Base-by-base conservation (phyloP, 2,113 vertebrate genomes). In the Chaetura pelagica region DNA sequence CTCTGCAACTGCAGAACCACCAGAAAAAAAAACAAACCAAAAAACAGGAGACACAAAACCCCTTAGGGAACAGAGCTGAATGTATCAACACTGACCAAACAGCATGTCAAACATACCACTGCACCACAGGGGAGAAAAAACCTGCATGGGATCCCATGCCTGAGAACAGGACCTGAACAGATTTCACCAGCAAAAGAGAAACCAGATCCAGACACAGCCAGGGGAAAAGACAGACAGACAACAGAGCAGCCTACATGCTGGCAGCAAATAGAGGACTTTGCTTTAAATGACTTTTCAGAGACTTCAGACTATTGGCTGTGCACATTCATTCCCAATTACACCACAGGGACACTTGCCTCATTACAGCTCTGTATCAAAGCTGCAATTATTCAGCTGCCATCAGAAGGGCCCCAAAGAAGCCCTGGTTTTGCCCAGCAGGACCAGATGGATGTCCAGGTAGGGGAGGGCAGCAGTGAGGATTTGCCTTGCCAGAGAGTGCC, bases 401-500 rank as follows among this genome's bases (percentile, higher is more conserved):
- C 93, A 86, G 75, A 94, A 85, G 0, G 0, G 93, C 62, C 80
- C 61, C 54, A 72, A 52, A 85, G 75, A 86, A 58, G 32, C 72
- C 71, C 46, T 78, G 68, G 67, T 63, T 96, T 91, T 84, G n/a
- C 71, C 76, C 79, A 89, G 90, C 90, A 93, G 93, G 89, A 93
- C 87, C 94, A 96, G 95, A 96, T 92, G 85, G 86, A 76, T 94
- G 90, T 84, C 61, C 92, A 91, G 89, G 84, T 90, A 94, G 91
- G 79, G 38, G 26, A 93, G n/a, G 63, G 59, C 90, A 94, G 81
- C 61, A 13, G 61, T 13, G 62, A 32, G 71, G 88, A 58, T 23
- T 59, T 0, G 1, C 46, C 52, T 57, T 78, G 84, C 79, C 42
- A 27, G 35, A 40, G 49, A 32, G 46, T 6, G 6, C 24, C 38